A percentile compares a stretch with the other conserved stretches of the same genome.
These are phyloP conservation scores for Onychostruthus taczanowskii DNA, from an alignment of 2,113 vertebrate genomes.

Conservation along the genomic window DNA sequence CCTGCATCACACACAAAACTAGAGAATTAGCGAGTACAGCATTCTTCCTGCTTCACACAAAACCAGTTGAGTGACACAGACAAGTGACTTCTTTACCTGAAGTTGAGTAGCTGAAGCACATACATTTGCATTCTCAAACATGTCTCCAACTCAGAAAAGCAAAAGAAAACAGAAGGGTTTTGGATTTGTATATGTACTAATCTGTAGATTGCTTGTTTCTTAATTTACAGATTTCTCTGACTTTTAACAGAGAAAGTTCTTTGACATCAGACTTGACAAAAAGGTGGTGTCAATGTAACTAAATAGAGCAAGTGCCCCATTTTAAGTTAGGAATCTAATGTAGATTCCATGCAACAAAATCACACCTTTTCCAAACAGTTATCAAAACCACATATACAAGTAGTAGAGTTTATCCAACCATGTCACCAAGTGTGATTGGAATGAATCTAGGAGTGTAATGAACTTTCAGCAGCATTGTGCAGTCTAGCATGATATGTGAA, in stretches of 20 bases:
- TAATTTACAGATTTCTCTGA: neutral
- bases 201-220: neutral
- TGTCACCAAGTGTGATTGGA: neutral
- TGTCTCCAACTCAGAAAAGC: neutral
- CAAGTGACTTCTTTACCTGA: neutral
- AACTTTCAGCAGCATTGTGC: neutral
- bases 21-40: neutral
- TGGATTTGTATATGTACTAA: neutral
- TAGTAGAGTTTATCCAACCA: neutral
- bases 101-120: neutral
- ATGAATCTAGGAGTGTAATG: neutral
- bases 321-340: neutral
- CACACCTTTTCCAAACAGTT: neutral
- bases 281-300: neutral
- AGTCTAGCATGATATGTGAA: neutral
- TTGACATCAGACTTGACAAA: neutral
- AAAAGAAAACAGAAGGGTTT: neutral
- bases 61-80: neutral
- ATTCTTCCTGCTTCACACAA: neutral
- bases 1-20: neutral
- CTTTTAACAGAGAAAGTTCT: neutral
- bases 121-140: neutral
- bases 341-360: neutral
- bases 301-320: accelerated
- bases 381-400: neutral